phyloP scores from a whole-genome alignment of 64 coral and sea anemone species.

The Astreopora myriophthalma region DNA sequence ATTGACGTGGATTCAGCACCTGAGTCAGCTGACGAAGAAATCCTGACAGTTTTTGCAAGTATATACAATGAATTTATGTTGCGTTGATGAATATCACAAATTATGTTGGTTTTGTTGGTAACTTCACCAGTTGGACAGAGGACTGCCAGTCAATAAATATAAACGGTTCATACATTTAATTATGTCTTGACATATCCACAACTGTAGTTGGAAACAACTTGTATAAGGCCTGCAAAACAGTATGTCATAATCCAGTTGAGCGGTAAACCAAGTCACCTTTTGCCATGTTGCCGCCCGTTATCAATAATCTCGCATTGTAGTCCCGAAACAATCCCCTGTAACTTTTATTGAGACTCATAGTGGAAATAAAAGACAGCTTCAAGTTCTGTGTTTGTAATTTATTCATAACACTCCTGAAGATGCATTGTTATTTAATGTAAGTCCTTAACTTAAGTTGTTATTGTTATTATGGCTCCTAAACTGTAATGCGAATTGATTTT shows the following conservation, averaged over 20 bases:
- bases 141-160: background rate
- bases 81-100: background rate
- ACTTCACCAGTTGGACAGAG: background rate
- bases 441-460: background rate
- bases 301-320: background rate
- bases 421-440: background rate
- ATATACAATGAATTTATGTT: background rate
- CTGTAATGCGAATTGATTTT: no score
- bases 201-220: background rate
- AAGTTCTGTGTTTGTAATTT: background rate
- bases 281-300: background rate
- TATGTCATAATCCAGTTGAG: background rate
- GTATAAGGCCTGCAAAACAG: background rate
- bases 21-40: background rate
- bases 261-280: background rate
- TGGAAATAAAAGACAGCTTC: background rate
- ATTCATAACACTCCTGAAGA: background rate
- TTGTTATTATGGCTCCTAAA: background rate
- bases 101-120: background rate
- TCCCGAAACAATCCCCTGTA: background rate
- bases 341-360: background rate
- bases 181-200: background rate
- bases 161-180: background rate
- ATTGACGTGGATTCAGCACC: background rate
- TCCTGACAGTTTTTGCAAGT: background rate